Evolutionary conservation across 2,888 invertebrate genomes (phyloP).

Genomic region (Lithodes maja): DNA sequence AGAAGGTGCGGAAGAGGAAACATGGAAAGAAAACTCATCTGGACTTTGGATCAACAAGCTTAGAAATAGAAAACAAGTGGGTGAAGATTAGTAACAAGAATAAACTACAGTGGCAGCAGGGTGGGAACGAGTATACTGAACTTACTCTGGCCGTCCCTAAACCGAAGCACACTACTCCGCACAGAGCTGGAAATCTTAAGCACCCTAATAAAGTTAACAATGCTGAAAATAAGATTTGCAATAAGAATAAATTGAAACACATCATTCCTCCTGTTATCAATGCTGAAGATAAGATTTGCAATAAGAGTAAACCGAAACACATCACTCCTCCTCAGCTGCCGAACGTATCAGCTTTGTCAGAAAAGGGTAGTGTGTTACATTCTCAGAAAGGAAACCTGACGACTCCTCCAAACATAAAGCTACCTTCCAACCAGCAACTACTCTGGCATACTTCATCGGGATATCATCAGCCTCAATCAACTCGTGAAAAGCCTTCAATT

Average conservation of each 20-base stretch:
- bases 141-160: not conserved
- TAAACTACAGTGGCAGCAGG: not conserved
- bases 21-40: not conserved
- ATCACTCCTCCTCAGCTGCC: not conserved
- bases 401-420: not conserved
- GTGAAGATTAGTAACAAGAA: not conserved
- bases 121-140: not conserved
- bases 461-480: too few relatives aligned
- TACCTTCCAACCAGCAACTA: not conserved
- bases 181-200: not conserved
- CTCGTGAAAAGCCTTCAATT: too few relatives aligned
- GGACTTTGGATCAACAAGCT: conserved; percentile 5
- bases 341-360: not conserved
- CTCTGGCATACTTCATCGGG: not conserved
- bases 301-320: not conserved
- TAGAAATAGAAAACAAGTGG: not conserved
- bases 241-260: not conserved
- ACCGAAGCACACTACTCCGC: not conserved
- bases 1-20: not conserved
- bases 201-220: not conserved
- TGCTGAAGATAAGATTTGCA: not conserved
- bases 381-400: not conserved
- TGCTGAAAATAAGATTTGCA: not conserved
- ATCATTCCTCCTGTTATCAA: not conserved
- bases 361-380: not conserved